Evolutionary conservation across 2,113 vertebrate genomes (phyloP).

Genomic region (Microtus montanus): DNA sequence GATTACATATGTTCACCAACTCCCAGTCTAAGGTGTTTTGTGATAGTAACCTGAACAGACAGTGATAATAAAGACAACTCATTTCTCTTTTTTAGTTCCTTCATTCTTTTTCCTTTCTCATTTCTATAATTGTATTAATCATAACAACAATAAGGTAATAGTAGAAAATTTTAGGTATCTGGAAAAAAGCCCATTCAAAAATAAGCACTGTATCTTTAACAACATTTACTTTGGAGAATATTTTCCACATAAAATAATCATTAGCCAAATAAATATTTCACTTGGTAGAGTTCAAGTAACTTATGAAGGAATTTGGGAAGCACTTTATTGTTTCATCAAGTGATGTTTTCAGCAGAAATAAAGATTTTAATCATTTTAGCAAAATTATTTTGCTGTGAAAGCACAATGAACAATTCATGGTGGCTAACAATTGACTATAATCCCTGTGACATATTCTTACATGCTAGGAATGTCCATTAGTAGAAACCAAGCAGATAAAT

Average conservation of each 20-base stretch:
- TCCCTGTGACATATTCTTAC: background rate
- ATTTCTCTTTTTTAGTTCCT: background rate
- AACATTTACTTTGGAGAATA: constrained; percentile 38
- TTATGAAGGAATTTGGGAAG: constrained; percentile 46
- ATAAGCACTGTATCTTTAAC: background rate
- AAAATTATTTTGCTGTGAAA: background rate
- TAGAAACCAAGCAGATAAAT: background rate
- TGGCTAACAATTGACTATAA: background rate
- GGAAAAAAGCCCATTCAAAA: constrained; percentile 30
- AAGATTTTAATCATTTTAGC: constrained; percentile 32
- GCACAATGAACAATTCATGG: background rate
- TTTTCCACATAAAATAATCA: constrained; percentile 46
- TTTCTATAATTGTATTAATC: background rate
- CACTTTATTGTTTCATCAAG: constrained; percentile 36
- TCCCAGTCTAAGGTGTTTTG: background rate
- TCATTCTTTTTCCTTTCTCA: too few relatives aligned
- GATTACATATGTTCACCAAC: accelerated
- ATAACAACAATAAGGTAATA: background rate
- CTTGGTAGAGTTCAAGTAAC: constrained; percentile 26
- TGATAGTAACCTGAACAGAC: background rate
- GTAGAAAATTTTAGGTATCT: background rate
- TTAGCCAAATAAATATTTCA: constrained; percentile 56
- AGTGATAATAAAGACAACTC: background rate
- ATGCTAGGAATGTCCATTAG: background rate
- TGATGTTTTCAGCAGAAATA: constrained; percentile 37